Percentiles rank a stretch among this genome's conserved stretches.
Conservation (phyloP, 2,797 vertebrate species). For the Xenops minutus region DNA sequence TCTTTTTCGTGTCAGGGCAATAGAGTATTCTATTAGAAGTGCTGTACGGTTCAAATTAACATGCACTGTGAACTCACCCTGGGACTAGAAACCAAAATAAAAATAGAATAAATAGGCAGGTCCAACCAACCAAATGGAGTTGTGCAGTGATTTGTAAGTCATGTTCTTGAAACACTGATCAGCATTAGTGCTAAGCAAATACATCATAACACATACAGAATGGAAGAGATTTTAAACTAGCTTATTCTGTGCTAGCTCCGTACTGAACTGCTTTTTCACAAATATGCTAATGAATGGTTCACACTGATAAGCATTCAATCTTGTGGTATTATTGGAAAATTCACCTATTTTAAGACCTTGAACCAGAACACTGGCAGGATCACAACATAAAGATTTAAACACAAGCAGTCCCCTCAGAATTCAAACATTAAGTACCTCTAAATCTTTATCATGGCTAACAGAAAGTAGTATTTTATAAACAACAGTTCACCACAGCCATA, state of each 20-base stretch:
- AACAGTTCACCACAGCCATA: neutral
- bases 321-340: neutral
- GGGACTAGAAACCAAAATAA: neutral
- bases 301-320: neutral
- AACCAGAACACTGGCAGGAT: neutral
- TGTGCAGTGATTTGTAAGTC: neutral
- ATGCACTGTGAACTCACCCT: neutral
- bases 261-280: neutral
- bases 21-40: neutral
- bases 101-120: neutral
- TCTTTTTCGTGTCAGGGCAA: neutral
- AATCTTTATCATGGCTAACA: neutral
- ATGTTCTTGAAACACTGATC: neutral
- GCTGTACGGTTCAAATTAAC: neutral
- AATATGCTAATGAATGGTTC: neutral
- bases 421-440: neutral
- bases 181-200: neutral
- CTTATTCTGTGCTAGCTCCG: neutral
- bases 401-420: neutral
- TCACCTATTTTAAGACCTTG: neutral
- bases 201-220: neutral
- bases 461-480: neutral
- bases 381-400: neutral
- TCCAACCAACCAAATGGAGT: neutral
- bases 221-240: neutral